Evolutionary conservation across 2,113 vertebrate genomes (phyloP).

Genomic region (Macrotus californicus): DNA sequence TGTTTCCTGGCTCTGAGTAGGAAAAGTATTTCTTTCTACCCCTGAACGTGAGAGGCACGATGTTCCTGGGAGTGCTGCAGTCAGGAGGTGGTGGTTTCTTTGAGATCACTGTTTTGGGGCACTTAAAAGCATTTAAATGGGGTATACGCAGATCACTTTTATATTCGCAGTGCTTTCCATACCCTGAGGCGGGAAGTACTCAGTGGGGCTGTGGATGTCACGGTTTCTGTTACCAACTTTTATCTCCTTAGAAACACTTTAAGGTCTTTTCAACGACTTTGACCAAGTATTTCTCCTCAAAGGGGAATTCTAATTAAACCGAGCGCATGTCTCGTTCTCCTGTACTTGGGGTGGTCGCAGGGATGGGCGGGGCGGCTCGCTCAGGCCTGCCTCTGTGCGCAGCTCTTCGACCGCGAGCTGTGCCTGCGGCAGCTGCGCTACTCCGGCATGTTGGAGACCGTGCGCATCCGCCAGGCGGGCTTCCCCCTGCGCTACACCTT

Average conservation of each 20-base stretch:
- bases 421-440: slow-evolving; percentile 94
- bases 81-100: not conserved
- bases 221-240: not conserved
- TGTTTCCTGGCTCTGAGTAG: not conserved
- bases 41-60: not conserved
- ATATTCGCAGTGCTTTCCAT: not conserved
- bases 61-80: not conserved
- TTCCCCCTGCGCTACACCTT: slow-evolving; percentile 94
- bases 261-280: not conserved
- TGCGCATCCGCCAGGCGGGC: slow-evolving; percentile 91
- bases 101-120: not conserved
- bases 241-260: not conserved
- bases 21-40: not conserved
- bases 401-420: slow-evolving; percentile 93
- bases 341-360: fast-evolving
- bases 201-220: not conserved
- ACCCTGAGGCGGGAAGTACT: not conserved
- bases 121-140: not conserved
- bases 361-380: fast-evolving
- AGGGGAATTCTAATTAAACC: not conserved
- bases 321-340: not conserved
- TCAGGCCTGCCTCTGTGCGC: not conserved
- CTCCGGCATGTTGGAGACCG: slow-evolving; percentile 97
- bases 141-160: not conserved
- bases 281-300: not conserved